Percentiles rank a stretch among this genome's conserved stretches.
Evolutionary conservation across 2,113 vertebrate genomes (phyloP).

Genomic region (Pontoporia blainvillei): DNA sequence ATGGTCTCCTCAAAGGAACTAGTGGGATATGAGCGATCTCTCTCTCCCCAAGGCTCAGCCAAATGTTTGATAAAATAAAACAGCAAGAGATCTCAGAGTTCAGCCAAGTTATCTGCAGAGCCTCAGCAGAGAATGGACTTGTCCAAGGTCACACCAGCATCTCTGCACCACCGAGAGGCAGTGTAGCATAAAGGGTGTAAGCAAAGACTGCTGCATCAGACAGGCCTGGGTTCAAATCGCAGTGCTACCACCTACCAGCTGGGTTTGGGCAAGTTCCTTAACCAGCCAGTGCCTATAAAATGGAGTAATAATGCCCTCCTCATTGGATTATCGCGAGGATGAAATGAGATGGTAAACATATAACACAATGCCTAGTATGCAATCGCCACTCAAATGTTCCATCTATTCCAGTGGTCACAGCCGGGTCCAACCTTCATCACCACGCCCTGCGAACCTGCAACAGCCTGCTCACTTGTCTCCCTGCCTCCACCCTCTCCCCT

Average conservation of each 20-base stretch:
- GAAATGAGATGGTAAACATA: background rate
- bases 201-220: background rate
- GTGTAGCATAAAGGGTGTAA: accelerated
- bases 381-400: background rate
- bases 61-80: conserved; percentile 33
- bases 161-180: background rate
- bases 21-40: conserved; percentile 21
- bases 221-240: background rate
- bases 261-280: background rate
- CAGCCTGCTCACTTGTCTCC: background rate
- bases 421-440: background rate
- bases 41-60: background rate
- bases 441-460: background rate
- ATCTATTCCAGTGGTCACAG: background rate
- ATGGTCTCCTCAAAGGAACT: conserved; percentile 26
- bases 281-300: background rate
- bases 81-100: background rate
- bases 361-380: background rate
- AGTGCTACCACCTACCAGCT: background rate
- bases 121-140: conserved; percentile 8
- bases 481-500: background rate
- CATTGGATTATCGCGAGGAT: background rate
- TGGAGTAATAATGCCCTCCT: background rate
- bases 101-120: conserved; percentile 37
- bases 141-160: background rate